Evolutionary conservation across 2,113 vertebrate species (phyloP), one percentile per base, ranked within the genome.

Genomic region (Himantopus leucocephalus): DNA sequence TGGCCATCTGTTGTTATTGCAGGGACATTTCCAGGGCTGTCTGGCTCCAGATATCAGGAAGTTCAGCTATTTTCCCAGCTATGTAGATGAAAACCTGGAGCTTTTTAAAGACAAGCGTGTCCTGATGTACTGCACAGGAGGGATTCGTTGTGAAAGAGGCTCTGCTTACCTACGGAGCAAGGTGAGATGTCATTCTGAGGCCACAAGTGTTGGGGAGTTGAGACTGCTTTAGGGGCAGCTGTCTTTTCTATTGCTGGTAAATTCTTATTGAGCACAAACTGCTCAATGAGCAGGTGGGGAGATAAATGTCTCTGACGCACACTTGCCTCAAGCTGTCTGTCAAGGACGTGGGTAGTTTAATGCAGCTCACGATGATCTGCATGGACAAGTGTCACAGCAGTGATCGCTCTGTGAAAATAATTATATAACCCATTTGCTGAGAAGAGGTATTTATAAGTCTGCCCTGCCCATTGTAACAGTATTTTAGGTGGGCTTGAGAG

Each of bases 31-130:
- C 87, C 98, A 97, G 97, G 98, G 98, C 23, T 99, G 99, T 94
- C 94, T 99, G 96, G 99, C 99, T 45, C 99, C 99, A 34, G 97
- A 99, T 97, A 99, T 99, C 97, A 98, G 99, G 59, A 99, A 99
- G 93, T 99, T 99, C 98, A 99, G 99, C 98, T 99, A 99, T 96
- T 99, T 99, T 94, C 99, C 99, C 13, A 98, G 98, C 95, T 99
- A 99, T 0, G 53, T 99, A 20, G 99, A 99, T 97, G 98, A 98
- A 97, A 99, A 99, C 92, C 90, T 99, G 15, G 98, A 99, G 24
- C 98, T 99, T 59, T 99, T 99, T 97, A 96, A 98, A 95, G 98
- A 98, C 93, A 99, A 99, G 96, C 98, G 98, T 66, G 98, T 99
- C 12, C 97, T 99, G 56, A 99, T 99, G 99, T 99, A 99, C 96